These are phyloP conservation scores for Agapornis roseicollis DNA, from an alignment of 2,113 vertebrate genomes.

Conservation along the genomic window DNA sequence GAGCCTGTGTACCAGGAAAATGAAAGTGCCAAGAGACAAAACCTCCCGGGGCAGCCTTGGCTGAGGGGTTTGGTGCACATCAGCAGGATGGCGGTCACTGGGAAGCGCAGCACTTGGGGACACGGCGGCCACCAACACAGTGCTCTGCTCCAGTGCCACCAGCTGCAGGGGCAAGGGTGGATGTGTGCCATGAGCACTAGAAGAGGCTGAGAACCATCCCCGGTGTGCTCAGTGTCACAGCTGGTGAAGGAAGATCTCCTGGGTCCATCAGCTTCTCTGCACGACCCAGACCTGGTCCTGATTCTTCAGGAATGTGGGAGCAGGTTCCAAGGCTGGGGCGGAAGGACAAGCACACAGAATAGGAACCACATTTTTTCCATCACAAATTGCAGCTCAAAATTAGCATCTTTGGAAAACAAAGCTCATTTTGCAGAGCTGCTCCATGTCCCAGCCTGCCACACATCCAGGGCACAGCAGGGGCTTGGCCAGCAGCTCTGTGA, in stretches of 20 bases:
- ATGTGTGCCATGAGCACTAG: background rate
- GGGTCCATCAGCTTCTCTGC: accelerated
- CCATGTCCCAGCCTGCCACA: background rate
- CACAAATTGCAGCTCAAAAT: background rate
- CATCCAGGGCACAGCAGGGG: accelerated
- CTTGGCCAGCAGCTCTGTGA: background rate
- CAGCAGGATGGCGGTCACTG: background rate
- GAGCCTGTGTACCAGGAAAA: background rate
- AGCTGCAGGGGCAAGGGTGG: accelerated
- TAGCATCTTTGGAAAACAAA: background rate
- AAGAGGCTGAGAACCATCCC: accelerated
- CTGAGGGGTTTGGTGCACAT: accelerated
- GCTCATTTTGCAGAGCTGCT: background rate
- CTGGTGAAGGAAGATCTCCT: background rate
- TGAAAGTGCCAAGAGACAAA: background rate
- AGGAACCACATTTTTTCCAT: background rate
- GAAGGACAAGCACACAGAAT: background rate
- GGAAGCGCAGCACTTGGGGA: background rate
- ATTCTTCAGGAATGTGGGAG: background rate
- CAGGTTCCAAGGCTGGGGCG: background rate
- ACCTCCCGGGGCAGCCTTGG: background rate
- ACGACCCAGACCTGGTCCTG: background rate
- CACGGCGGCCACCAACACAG: background rate
- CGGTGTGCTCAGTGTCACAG: background rate
- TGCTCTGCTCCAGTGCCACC: background rate